phyloP scores from a whole-genome alignment of 1,140 invertebrate species.

The Dendroctonus valens region DNA sequence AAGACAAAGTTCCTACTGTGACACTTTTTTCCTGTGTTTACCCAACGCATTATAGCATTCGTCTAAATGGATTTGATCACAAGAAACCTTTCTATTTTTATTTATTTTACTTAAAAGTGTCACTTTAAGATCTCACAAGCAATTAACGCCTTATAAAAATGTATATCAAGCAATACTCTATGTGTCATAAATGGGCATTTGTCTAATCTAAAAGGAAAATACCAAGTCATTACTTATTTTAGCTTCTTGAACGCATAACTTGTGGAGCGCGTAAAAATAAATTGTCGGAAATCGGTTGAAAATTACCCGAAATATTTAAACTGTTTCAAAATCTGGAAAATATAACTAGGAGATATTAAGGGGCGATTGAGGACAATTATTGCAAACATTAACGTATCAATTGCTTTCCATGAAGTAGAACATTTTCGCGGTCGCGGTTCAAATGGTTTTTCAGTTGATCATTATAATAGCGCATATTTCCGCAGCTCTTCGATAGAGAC shows the following conservation, averaged over 20 bases:
- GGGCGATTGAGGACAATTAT: too few relatives aligned
- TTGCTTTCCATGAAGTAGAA: too few relatives aligned
- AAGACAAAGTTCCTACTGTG: slow-evolving; percentile 26
- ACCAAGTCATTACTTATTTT: neutral
- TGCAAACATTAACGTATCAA: too few relatives aligned
- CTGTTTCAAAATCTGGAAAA: too few relatives aligned
- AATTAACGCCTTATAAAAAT: slow-evolving; percentile 21
- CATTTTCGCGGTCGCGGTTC: too few relatives aligned
- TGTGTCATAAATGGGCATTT: slow-evolving; percentile 8
- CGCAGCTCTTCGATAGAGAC: neutral
- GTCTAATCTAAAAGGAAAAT: slow-evolving; percentile 18
- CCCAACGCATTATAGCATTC: slow-evolving; percentile 11
- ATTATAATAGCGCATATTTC: too few relatives aligned
- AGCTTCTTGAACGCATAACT: too few relatives aligned
- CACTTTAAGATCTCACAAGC: slow-evolving; percentile 16
- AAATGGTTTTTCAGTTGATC: too few relatives aligned
- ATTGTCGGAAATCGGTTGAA: too few relatives aligned
- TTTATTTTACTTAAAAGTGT: slow-evolving; percentile 27
- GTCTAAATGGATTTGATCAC: slow-evolving; percentile 24
- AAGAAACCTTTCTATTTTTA: slow-evolving; percentile 26
- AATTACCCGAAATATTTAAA: too few relatives aligned
- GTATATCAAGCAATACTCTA: slow-evolving; percentile 12
- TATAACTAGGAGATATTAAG: too few relatives aligned
- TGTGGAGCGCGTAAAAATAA: too few relatives aligned
- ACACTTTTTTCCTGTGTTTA: slow-evolving; percentile 18